Conservation (phyloP, 1,140 invertebrate genomes). For the Drosophila gunungcola region DNA sequence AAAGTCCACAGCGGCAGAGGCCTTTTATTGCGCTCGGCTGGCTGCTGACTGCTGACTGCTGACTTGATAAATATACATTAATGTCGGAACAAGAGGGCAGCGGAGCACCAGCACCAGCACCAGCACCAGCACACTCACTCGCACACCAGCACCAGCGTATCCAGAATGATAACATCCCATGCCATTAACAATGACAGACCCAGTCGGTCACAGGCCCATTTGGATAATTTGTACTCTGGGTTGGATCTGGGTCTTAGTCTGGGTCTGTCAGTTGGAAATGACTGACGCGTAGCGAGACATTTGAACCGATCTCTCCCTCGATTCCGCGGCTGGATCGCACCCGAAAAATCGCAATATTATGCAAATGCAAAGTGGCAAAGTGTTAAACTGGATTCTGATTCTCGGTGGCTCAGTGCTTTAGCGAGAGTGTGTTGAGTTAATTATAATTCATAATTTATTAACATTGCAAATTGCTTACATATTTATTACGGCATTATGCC, state of each 20-base stretch:
- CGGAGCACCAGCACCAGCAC: slow-evolving; percentile 5
- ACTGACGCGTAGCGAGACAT: slow-evolving; percentile 40
- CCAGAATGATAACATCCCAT: slow-evolving; percentile 33
- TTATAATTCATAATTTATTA: slow-evolving; percentile 64
- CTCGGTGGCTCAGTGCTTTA: slow-evolving; percentile 4
- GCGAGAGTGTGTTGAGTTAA: slow-evolving; percentile 28
- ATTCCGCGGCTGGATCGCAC: neutral
- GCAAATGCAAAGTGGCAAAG: slow-evolving; percentile 65
- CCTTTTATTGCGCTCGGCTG: slow-evolving; percentile 47
- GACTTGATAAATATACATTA: slow-evolving; percentile 64
- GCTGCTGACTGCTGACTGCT: slow-evolving; percentile 50
- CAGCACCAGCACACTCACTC: neutral
- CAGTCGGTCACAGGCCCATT: slow-evolving; percentile 29
- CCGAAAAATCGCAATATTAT: slow-evolving; percentile 59
- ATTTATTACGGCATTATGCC: slow-evolving; percentile 49
- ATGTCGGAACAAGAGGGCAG: slow-evolving; percentile 19
- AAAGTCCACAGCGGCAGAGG: slow-evolving; percentile 53
- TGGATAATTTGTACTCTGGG: slow-evolving; percentile 29
- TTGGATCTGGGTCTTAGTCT: no score
- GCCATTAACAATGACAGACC: slow-evolving; percentile 40
- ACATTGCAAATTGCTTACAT: slow-evolving; percentile 46
- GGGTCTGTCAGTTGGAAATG: slow-evolving; percentile 38
- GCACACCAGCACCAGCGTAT: slow-evolving; percentile 13
- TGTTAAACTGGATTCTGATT: slow-evolving; percentile 42
- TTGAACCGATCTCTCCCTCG: slow-evolving; percentile 19